Conservation (phyloP, 37 sponge, comb jelly and placozoan genomes). For the Chondrosia reniformis region DNA sequence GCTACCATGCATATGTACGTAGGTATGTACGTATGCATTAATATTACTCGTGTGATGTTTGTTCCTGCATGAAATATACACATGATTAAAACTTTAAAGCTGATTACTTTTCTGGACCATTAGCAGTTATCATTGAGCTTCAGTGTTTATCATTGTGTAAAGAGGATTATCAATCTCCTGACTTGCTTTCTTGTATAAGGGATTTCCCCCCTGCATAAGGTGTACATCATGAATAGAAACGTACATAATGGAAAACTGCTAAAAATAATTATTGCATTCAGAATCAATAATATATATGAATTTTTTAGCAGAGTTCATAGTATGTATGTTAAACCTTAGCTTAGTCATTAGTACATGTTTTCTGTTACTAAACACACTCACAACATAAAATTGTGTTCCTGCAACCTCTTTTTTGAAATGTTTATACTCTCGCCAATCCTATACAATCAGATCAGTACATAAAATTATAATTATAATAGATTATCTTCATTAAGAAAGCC, state of each 20-base stretch:
- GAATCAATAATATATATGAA: background rate
- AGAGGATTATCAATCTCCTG: background rate
- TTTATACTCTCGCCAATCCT: constrained; percentile 11
- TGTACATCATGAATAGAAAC: background rate
- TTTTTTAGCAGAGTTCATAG: background rate
- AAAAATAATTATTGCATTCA: background rate
- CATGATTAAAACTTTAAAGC: too few relatives aligned
- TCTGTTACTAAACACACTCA: background rate
- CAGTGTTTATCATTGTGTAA: too few relatives aligned
- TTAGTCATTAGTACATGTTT: too few relatives aligned
- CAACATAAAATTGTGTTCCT: background rate
- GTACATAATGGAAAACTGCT: background rate
- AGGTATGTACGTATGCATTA: too few relatives aligned
- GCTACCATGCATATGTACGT: too few relatives aligned
- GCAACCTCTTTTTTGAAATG: background rate
- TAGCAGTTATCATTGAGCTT: too few relatives aligned
- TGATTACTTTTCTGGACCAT: too few relatives aligned
- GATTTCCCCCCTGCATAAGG: background rate
- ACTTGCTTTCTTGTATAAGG: constrained; percentile 7
- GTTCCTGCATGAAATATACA: too few relatives aligned
- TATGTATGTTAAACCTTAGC: too few relatives aligned
- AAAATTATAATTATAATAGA: background rate
- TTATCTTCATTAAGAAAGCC: too few relatives aligned
- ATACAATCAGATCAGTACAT: background rate
- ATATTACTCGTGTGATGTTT: too few relatives aligned